These are phyloP conservation scores for Chaenodraco wilsoni DNA, from an alignment of 2,797 vertebrate genomes.

Conservation along the genomic window DNA sequence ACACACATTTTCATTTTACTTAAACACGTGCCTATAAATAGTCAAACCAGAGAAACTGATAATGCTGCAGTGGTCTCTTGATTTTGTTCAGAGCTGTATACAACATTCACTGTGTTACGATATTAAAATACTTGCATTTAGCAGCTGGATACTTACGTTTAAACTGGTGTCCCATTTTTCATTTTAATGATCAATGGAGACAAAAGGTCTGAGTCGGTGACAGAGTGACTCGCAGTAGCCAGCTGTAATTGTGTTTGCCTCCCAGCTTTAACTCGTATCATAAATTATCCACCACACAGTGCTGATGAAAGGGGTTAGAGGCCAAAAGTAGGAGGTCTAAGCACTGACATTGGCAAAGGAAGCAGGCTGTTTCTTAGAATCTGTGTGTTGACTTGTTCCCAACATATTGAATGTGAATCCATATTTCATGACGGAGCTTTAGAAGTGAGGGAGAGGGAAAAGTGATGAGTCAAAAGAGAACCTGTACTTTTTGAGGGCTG, in stretches of 20 bases:
- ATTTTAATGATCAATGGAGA: constrained; percentile 32
- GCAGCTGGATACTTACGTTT: background rate
- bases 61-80: too few relatives aligned
- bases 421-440: constrained; percentile 73
- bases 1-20: too few relatives aligned
- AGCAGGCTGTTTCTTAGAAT: constrained; percentile 40
- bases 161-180: constrained; percentile 17
- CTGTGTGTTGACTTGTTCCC: constrained; percentile 60
- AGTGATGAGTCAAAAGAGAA: constrained; percentile 42
- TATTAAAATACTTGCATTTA: constrained; percentile 2
- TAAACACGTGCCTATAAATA: too few relatives aligned
- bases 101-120: background rate
- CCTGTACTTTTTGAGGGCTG: constrained; percentile 35
- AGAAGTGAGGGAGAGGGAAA: constrained; percentile 44
- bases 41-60: too few relatives aligned
- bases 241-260: constrained; percentile 59
- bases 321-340: constrained; percentile 38
- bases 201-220: constrained; percentile 31
- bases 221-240: constrained; percentile 39
- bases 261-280: constrained; percentile 49
- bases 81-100: background rate
- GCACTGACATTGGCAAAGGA: constrained; percentile 32
- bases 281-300: constrained; percentile 56
- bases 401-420: constrained; percentile 70
- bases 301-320: constrained; percentile 37